Evolutionary conservation across 2,888 invertebrate species (phyloP).

Genomic region (Camptogramma bilineatum): DNA sequence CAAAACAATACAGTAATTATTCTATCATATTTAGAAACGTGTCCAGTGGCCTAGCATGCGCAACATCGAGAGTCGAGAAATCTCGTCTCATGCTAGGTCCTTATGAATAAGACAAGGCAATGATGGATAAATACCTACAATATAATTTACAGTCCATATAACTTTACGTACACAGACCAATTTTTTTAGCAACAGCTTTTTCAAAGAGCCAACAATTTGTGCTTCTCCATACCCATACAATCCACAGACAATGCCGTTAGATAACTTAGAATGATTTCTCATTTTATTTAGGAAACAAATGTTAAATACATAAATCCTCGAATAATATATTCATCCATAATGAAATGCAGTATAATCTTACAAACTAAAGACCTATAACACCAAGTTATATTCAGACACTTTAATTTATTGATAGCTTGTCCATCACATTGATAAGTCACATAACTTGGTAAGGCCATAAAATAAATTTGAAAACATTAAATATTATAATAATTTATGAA

Average conservation of each 20-base stretch:
- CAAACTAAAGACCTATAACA: conserved; percentile 38
- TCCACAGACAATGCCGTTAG: conserved; percentile 16
- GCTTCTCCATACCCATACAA: conserved; percentile 11
- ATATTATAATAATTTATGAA: conserved; percentile 46
- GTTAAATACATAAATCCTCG: conserved; percentile 32
- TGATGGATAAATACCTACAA: neutral
- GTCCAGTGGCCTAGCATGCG: too few species aligned
- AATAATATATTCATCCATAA: conserved; percentile 40
- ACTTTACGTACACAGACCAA: conserved; percentile 5
- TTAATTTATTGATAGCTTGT: neutral
- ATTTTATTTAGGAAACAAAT: conserved; percentile 8
- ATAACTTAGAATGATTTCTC: conserved; percentile 13
- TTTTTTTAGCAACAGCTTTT: neutral
- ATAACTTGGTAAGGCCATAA: conserved; percentile 11
- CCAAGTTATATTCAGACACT: neutral
- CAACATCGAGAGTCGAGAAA: too few species aligned
- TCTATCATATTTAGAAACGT: neutral
- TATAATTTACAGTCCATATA: neutral
- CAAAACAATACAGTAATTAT: neutral
- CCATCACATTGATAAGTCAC: too few species aligned
- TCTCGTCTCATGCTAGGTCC: too few species aligned
- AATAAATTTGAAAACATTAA: conserved; percentile 34
- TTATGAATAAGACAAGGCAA: neutral
- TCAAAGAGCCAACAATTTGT: conserved; percentile 14
- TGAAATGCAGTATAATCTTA: conserved; percentile 50